Percentiles rank a stretch among this genome's conserved stretches.
Conservation (phyloP, 2,797 vertebrate species). For the Epinephelus coioides region DNA sequence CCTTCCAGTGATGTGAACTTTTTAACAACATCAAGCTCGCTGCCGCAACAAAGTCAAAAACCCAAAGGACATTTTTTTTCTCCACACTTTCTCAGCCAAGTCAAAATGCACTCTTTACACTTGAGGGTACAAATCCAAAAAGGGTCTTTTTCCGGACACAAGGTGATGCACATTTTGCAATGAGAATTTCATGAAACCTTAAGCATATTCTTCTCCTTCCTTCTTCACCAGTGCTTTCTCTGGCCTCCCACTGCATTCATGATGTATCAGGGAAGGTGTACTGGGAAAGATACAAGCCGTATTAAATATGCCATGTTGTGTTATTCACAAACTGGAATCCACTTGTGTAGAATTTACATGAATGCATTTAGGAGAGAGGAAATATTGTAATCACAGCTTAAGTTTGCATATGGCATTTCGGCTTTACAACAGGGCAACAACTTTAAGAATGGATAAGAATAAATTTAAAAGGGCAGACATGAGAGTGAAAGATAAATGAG, state of each 20-base stretch:
- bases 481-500: constrained; percentile 62
- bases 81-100: constrained; percentile 35
- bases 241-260: not conserved
- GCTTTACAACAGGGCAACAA: constrained; percentile 28
- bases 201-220: constrained; percentile 3
- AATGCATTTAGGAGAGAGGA: constrained; percentile 31
- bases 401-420: constrained; percentile 44
- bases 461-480: constrained; percentile 47
- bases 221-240: constrained; percentile 6
- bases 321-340: constrained; percentile 19
- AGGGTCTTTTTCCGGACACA: not conserved
- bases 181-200: constrained; percentile 40
- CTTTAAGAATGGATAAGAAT: constrained; percentile 59
- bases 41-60: constrained; percentile 65
- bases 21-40: constrained; percentile 67
- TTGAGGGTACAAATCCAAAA: constrained; percentile 24
- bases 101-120: constrained; percentile 40
- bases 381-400: constrained; percentile 23
- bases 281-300: constrained; percentile 34
- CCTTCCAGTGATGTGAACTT: constrained; percentile 77
- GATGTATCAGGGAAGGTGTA: constrained; percentile 8
- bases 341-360: constrained; percentile 36
- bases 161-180: constrained; percentile 37
- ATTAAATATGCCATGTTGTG: constrained; percentile 5
- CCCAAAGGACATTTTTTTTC: constrained; percentile 42